These are phyloP conservation scores for Labeo calbasu DNA, from an alignment of 2,797 vertebrate genomes.

Conservation along the genomic window DNA sequence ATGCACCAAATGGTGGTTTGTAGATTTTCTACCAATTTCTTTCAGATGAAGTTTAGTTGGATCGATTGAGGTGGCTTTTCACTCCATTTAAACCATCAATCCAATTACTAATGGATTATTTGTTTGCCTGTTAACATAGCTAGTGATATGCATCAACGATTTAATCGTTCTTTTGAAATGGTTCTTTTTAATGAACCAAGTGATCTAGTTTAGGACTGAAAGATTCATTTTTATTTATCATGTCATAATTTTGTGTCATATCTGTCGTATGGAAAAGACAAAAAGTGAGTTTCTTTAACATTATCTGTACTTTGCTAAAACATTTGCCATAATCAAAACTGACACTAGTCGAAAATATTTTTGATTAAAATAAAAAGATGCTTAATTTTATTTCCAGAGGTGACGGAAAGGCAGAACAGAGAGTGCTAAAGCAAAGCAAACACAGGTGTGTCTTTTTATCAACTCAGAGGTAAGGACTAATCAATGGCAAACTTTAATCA, in stretches of 20 bases:
- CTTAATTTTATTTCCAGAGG: slow-evolving; percentile 41
- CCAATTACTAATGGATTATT: not conserved
- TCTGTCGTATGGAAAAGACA: not conserved
- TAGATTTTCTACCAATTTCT: not conserved
- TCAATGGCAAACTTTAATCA: slow-evolving; percentile 86
- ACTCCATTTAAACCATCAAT: not conserved
- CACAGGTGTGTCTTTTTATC: slow-evolving; percentile 80
- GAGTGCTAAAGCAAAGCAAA: slow-evolving; percentile 73
- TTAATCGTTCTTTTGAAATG: not conserved
- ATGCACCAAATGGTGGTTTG: too few species aligned
- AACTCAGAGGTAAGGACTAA: slow-evolving; percentile 79
- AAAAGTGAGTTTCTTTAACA: not conserved
- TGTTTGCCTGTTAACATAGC: not conserved
- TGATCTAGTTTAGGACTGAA: not conserved
- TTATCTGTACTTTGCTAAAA: not conserved
- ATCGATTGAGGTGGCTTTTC: not conserved
- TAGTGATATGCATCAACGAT: not conserved
- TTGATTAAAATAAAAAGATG: slow-evolving; percentile 16
- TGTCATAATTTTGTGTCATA: not conserved
- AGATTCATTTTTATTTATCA: not conserved
- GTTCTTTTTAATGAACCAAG: not conserved
- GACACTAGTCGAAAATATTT: not conserved
- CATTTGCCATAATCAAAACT: not conserved
- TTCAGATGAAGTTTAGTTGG: not conserved
- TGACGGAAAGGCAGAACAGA: slow-evolving; percentile 61